Evolutionary conservation across 2,113 vertebrate genomes (phyloP).

Genomic region (Ascaphus truei): DNA sequence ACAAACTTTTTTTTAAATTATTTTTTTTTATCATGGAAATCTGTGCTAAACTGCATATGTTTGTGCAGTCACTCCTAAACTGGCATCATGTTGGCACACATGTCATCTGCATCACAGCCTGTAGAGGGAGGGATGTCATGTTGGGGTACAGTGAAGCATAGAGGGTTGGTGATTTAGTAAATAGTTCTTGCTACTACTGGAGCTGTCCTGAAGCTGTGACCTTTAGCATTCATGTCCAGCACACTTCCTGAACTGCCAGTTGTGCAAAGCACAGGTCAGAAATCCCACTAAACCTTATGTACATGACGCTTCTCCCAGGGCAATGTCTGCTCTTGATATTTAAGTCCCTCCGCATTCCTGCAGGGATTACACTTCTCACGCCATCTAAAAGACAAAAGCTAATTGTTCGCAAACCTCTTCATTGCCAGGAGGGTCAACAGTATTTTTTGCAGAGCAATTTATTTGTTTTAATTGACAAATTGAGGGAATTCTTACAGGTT

Average conservation of each 20-base stretch:
- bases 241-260: not conserved
- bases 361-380: conserved; percentile 14
- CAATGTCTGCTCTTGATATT: not conserved
- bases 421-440: not conserved
- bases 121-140: not conserved
- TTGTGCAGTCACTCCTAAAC: too few relatives aligned
- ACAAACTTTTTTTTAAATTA: too few relatives aligned
- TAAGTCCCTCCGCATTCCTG: conserved; percentile 2
- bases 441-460: not conserved
- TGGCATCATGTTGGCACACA: too few relatives aligned
- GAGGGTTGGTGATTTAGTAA: not conserved
- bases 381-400: conserved; percentile 11
- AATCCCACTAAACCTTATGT: not conserved
- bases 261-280: not conserved
- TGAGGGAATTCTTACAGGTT: not conserved
- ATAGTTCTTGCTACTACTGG: not conserved
- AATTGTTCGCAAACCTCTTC: not conserved
- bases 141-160: too few relatives aligned
- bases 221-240: not conserved
- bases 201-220: not conserved
- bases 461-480: not conserved
- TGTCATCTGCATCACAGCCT: not conserved
- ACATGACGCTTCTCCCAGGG: not conserved
- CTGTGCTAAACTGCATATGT: too few relatives aligned
- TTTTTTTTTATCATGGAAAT: too few relatives aligned